These are phyloP conservation scores for Teleiodes luculella DNA, from an alignment of 2,888 invertebrate genomes.

Conservation along the genomic window DNA sequence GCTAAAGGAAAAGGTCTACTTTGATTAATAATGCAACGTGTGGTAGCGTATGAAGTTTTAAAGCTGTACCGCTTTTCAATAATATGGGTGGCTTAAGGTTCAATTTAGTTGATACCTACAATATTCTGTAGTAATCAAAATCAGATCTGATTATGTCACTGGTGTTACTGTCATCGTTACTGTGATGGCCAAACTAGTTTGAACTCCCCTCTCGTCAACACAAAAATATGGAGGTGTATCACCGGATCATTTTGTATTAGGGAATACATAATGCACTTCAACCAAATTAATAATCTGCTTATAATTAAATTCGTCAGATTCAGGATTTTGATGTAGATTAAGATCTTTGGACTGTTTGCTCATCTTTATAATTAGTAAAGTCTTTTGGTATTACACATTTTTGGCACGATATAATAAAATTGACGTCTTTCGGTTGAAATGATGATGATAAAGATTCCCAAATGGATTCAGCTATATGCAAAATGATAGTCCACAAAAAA, in stretches of 20 bases:
- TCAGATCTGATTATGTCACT: neutral
- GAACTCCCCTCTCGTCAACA: neutral
- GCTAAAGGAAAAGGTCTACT: conserved; percentile 29
- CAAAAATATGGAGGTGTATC: neutral
- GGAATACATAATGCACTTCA: neutral
- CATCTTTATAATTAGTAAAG: too few relatives aligned
- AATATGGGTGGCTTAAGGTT: neutral
- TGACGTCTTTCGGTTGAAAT: too few relatives aligned
- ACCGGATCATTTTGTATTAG: too few relatives aligned
- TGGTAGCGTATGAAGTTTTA: conserved; percentile 26
- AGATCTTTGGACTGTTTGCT: too few relatives aligned
- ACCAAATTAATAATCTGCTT: too few relatives aligned
- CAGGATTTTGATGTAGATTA: too few relatives aligned
- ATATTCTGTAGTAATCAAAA: neutral
- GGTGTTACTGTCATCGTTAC: neutral
- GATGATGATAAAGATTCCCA: too few relatives aligned
- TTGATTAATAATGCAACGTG: conserved; percentile 32
- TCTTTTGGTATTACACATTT: too few relatives aligned
- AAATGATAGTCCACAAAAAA: too few relatives aligned
- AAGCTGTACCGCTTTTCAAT: neutral
- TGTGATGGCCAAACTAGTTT: neutral
- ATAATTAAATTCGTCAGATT: too few relatives aligned
- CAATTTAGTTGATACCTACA: neutral
- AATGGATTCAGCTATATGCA: too few relatives aligned
- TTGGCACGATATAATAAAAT: too few relatives aligned